phyloP scores from a whole-genome alignment of 1,140 invertebrate species.

The Temnothorax nylanderi region DNA sequence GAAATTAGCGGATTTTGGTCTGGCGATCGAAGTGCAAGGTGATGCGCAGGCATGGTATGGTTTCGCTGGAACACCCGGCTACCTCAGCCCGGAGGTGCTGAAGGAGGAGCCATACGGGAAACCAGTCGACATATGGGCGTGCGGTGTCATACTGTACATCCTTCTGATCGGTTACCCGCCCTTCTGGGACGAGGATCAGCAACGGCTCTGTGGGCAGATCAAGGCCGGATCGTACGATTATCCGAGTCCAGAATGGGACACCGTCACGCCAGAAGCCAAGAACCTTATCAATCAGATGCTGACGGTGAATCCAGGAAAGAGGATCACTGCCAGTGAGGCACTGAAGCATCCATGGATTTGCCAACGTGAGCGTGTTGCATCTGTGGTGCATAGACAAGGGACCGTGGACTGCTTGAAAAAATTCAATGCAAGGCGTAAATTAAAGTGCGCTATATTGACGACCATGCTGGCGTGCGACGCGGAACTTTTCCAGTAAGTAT shows the following conservation, averaged over 20 bases:
- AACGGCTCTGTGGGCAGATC: no score
- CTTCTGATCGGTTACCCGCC: no score
- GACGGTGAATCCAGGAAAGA: constrained; percentile 98
- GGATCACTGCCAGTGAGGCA: constrained; percentile 99
- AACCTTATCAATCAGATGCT: constrained; percentile 99
- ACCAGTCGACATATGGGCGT: constrained; percentile 99
- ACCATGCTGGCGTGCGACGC: constrained; percentile 99
- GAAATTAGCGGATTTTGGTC: constrained; percentile 99
- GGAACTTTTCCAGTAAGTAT: constrained; percentile 99
- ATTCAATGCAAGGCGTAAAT: constrained; percentile 99
- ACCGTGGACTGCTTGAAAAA: constrained; percentile 99
- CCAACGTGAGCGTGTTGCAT: constrained; percentile 99
- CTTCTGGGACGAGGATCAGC: no score
- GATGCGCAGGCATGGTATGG: constrained; percentile 99
- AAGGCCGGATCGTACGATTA: no score
- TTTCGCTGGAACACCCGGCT: constrained; percentile 99
- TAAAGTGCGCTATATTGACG: constrained; percentile 99
- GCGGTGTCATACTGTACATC: no score
- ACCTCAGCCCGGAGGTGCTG: constrained; percentile 99
- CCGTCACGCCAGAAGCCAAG: constrained; percentile 99
- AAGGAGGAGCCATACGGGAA: constrained; percentile 99
- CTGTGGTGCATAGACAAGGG: constrained; percentile 99
- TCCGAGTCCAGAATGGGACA: constrained; percentile 99
- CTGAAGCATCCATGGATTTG: constrained; percentile 99
- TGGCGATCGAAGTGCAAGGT: constrained; percentile 99